Conservation (phyloP, 2,113 vertebrate genomes). For the Chaetorhynchus papuensis region DNA sequence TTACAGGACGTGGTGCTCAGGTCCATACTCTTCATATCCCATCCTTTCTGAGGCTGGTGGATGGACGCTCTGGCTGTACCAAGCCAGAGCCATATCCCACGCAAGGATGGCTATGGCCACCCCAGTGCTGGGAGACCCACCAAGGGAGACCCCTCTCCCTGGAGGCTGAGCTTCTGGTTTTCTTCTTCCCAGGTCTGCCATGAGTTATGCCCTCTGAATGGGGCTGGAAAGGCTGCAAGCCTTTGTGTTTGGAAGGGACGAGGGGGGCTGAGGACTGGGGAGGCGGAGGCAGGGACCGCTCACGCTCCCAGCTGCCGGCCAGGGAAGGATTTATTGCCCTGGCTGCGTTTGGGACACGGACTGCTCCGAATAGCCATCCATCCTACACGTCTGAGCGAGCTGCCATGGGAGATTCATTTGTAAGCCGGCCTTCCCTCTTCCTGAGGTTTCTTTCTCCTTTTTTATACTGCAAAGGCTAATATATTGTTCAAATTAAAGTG, state of each 20-base stretch:
- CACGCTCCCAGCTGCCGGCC: not conserved
- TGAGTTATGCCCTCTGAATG: not conserved
- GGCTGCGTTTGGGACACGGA: not conserved
- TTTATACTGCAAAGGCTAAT: slow-evolving; percentile 34
- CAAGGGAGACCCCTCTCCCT: not conserved
- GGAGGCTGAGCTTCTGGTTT: not conserved
- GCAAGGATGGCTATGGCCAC: not conserved
- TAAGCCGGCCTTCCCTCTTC: not conserved
- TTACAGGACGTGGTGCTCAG: not conserved
- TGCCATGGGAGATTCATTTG: slow-evolving; percentile 5
- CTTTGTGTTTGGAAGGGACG: not conserved
- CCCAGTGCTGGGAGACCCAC: not conserved
- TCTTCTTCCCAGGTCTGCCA: not conserved
- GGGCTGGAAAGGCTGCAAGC: not conserved
- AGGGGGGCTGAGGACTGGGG: not conserved
- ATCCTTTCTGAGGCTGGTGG: not conserved
- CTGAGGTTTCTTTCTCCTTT: slow-evolving; percentile 24
- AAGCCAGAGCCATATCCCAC: not conserved
- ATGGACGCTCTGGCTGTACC: not conserved
- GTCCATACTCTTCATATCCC: not conserved
- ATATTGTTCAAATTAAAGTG: slow-evolving; percentile 15
- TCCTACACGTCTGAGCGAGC: not conserved
- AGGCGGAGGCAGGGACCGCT: rapidly evolving
- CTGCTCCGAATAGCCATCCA: not conserved
- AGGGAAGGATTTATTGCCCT: slow-evolving; percentile 3